Evolutionary conservation across 2,797 vertebrate genomes (phyloP).

Genomic region (Myiotriccus ornatus): DNA sequence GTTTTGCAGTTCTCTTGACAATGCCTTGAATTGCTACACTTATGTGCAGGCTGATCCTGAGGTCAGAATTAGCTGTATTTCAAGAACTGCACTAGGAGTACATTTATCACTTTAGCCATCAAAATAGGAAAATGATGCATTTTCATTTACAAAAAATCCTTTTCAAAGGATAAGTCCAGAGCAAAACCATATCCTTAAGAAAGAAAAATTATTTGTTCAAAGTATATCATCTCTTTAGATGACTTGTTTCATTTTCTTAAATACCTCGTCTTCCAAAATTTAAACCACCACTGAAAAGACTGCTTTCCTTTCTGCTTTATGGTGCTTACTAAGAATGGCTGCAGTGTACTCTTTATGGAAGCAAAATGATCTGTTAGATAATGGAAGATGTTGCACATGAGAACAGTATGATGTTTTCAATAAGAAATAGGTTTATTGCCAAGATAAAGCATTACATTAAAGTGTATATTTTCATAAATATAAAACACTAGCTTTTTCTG

Average conservation of each 20-base stretch:
- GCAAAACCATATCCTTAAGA: not conserved
- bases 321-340: not conserved
- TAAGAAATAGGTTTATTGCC: not conserved
- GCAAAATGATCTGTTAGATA: not conserved
- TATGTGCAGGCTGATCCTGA: not conserved
- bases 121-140: not conserved
- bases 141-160: not conserved
- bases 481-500: not conserved
- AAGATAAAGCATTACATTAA: not conserved
- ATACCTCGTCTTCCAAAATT: not conserved
- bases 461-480: not conserved
- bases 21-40: not conserved
- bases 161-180: not conserved
- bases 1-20: not conserved
- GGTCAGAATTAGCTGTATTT: not conserved
- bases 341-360: not conserved
- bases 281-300: not conserved
- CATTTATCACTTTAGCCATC: not conserved
- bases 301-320: not conserved
- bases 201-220: not conserved
- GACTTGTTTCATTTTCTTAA: not conserved
- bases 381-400: not conserved
- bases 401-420: not conserved
- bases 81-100: not conserved
- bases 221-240: not conserved